phyloP scores from a whole-genome alignment of 2,797 vertebrate genomes.

The Brotula barbata region DNA sequence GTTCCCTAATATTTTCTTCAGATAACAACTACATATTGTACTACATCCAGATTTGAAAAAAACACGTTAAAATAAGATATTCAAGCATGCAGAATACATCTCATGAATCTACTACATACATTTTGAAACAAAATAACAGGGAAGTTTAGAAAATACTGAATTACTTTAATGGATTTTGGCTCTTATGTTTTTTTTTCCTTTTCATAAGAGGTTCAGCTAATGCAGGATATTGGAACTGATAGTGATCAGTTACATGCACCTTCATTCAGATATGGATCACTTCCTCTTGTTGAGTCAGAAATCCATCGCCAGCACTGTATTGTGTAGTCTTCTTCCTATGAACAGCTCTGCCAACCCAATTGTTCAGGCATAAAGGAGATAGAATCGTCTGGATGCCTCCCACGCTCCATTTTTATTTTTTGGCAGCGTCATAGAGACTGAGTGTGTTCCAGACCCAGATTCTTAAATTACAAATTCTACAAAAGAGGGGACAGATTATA shows the following conservation, averaged over 20 bases:
- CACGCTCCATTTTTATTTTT: slow-evolving; percentile 15
- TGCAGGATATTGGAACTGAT: background rate
- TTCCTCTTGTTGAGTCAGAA: slow-evolving; percentile 11
- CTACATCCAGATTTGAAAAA: too few relatives aligned
- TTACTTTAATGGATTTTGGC: too few relatives aligned
- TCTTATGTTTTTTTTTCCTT: too few relatives aligned
- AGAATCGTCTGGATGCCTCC: slow-evolving; percentile 23
- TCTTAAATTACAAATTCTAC: slow-evolving; percentile 40
- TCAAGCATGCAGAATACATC: too few relatives aligned
- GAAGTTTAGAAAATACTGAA: too few relatives aligned
- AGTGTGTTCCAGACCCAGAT: slow-evolving; percentile 5
- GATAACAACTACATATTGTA: too few relatives aligned
- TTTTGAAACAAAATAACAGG: too few relatives aligned
- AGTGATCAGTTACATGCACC: slow-evolving; percentile 6
- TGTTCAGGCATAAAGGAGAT: slow-evolving; percentile 43
- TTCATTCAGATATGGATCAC: slow-evolving; percentile 14
- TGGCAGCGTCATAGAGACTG: background rate
- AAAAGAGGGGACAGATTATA: slow-evolving; percentile 6
- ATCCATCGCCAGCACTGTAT: background rate
- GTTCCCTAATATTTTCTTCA: too few relatives aligned
- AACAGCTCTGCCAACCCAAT: slow-evolving; percentile 13
- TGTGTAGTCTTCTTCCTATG: slow-evolving; percentile 22
- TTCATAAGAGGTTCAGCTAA: slow-evolving; percentile 4
- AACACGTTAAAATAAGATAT: too few relatives aligned
- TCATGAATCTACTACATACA: too few relatives aligned